Conservation (phyloP, 2,888 invertebrate genomes). For the Tuta absoluta region DNA sequence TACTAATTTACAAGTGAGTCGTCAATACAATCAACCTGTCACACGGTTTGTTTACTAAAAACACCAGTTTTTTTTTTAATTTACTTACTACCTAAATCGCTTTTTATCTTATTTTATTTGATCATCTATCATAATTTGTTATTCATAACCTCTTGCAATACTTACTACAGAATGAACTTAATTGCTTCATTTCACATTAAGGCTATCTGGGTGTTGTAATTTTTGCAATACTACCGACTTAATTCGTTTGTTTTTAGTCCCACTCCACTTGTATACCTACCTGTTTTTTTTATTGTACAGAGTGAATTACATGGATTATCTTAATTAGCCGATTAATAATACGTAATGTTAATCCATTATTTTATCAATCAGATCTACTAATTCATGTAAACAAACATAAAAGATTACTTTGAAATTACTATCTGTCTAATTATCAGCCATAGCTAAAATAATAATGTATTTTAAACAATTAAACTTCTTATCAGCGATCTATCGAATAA, state of each 20-base stretch:
- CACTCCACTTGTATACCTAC: not conserved
- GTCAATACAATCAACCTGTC: not conserved
- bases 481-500: conserved; percentile 5
- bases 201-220: conserved; percentile 7
- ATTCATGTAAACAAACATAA: not conserved
- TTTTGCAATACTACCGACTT: conserved; percentile 12
- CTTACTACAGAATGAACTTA: not conserved
- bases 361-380: not conserved
- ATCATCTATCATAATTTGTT: too few species aligned
- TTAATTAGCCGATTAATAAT: not conserved
- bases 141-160: not conserved
- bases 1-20: conserved; percentile 49
- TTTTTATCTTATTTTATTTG: not conserved
- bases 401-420: not conserved
- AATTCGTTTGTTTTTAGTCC: not conserved
- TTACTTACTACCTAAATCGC: not conserved
- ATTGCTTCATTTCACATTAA: conserved; percentile 16
- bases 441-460: not conserved
- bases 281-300: not conserved
- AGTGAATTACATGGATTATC: not conserved
- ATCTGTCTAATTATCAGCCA: not conserved
- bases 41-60: not conserved
- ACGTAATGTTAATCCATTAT: not conserved
- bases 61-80: not conserved
- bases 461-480: not conserved